These are phyloP conservation scores for Adela reaumurella DNA, from an alignment of 2,888 invertebrate genomes.

Conservation along the genomic window DNA sequence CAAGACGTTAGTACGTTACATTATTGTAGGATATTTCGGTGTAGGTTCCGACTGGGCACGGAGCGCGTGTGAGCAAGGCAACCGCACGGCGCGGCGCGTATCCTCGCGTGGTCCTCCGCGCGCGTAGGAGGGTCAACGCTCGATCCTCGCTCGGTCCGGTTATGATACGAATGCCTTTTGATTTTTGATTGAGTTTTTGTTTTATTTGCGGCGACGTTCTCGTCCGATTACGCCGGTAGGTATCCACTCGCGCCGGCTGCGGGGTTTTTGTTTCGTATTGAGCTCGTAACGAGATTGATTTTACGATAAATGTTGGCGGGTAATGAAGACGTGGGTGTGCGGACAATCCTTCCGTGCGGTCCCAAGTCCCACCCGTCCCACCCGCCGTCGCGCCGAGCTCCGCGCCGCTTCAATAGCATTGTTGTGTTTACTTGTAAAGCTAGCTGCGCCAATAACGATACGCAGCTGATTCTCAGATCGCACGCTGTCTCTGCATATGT, in stretches of 20 bases:
- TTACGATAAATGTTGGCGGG: constrained; percentile 40
- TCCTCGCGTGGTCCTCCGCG: constrained; percentile 7
- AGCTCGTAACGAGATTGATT: constrained; percentile 52
- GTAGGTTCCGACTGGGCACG: constrained; percentile 36
- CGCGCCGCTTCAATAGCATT: neutral
- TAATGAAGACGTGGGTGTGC: constrained; percentile 53
- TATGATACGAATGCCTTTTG: constrained; percentile 49
- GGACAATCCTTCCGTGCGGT: neutral
- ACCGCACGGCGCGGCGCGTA: constrained; percentile 28
- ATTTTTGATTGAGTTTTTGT: constrained; percentile 54
- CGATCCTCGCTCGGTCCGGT: constrained; percentile 26
- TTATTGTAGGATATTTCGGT: constrained; percentile 44
- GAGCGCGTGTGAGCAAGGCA: constrained; percentile 40
- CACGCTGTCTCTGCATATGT: too few species aligned
- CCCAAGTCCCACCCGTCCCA: too few species aligned
- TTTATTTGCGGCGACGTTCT: constrained; percentile 46
- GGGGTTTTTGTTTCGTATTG: constrained; percentile 45
- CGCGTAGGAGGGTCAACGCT: constrained; percentile 45
- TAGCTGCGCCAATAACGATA: too few species aligned
- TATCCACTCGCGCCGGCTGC: constrained; percentile 41
- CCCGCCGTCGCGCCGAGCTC: neutral
- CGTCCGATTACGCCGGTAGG: constrained; percentile 47
- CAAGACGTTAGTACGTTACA: constrained; percentile 54
- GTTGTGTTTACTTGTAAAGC: too few species aligned
- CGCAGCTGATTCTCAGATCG: too few species aligned